Conservation (phyloP, 1,140 invertebrate genomes). For the Lordiphosa collinella region DNA sequence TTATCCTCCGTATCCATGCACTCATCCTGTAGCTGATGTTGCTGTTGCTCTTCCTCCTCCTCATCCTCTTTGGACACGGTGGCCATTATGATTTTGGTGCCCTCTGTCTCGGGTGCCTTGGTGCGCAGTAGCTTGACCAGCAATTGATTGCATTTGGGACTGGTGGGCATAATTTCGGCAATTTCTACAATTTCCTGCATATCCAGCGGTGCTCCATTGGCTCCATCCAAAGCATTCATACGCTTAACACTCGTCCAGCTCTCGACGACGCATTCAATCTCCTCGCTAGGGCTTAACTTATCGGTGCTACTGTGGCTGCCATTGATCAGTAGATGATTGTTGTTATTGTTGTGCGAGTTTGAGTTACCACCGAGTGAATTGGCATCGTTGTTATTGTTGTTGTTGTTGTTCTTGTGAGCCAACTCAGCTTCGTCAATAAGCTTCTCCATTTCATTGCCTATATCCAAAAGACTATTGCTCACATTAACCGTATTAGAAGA, state of each 20-base stretch:
- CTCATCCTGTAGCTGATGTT: constrained; percentile 19
- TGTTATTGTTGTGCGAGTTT: constrained; percentile 38
- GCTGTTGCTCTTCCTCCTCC: constrained; percentile 49
- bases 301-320: constrained; percentile 37
- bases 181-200: constrained; percentile 65
- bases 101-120: constrained; percentile 46
- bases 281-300: constrained; percentile 50
- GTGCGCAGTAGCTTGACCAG: constrained; percentile 67
- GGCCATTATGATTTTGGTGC: constrained; percentile 70
- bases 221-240: constrained; percentile 63
- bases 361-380: constrained; percentile 34
- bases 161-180: constrained; percentile 67
- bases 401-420: constrained; percentile 50
- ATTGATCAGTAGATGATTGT: constrained; percentile 50
- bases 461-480: constrained; percentile 40
- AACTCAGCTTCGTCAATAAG: constrained; percentile 52
- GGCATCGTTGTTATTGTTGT: constrained; percentile 39
- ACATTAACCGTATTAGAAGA: constrained; percentile 64
- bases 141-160: constrained; percentile 68
- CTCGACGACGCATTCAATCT: constrained; percentile 69
- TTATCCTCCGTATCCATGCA: constrained; percentile 47
- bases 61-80: constrained; percentile 64
- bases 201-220: constrained; percentile 26
- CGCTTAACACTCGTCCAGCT: constrained; percentile 71
- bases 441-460: constrained; percentile 60